phyloP scores from a whole-genome alignment of 2,113 vertebrate species.

The Cyanoderma ruficeps region DNA sequence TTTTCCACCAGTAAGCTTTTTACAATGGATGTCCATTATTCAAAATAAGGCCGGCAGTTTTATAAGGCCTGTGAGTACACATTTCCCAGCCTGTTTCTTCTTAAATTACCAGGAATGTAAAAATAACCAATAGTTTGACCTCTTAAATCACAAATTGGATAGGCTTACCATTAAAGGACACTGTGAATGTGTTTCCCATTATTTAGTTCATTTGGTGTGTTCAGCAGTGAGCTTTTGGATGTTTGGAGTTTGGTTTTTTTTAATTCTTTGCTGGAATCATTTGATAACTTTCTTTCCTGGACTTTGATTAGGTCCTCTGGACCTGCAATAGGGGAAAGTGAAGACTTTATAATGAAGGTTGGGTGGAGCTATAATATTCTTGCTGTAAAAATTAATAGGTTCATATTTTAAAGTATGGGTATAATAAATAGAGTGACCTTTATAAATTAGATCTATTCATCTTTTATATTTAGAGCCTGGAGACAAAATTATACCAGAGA shows the following conservation, averaged over 20 bases:
- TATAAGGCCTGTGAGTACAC: conserved; percentile 68
- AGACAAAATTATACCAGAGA: not conserved
- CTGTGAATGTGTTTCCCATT: conserved; percentile 81
- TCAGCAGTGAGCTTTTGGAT: conserved; percentile 71
- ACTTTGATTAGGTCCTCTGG: conserved; percentile 53
- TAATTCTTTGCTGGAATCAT: conserved; percentile 57
- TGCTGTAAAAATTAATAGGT: not conserved
- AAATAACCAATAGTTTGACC: conserved; percentile 79
- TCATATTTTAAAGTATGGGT: not conserved
- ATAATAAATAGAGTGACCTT: not conserved
- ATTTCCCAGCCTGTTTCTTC: conserved; percentile 71
- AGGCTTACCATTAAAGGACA: conserved; percentile 74
- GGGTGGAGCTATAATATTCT: not conserved
- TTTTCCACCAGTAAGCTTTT: conserved; percentile 58
- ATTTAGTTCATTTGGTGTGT: conserved; percentile 78
- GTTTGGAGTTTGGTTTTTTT: not conserved
- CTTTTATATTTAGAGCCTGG: not conserved
- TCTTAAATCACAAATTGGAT: conserved; percentile 81
- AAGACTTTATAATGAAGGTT: conserved; percentile 33
- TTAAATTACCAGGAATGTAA: conserved; percentile 80
- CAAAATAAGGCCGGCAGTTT: conserved; percentile 73
- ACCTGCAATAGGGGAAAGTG: conserved; percentile 2
- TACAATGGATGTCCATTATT: conserved; percentile 69
- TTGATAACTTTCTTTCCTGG: conserved; percentile 62
- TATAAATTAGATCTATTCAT: not conserved